Evolutionary conservation across 2,888 invertebrate species (phyloP), one percentile per base, ranked within the genome.

Genomic region (Pemphredon lugubris): DNA sequence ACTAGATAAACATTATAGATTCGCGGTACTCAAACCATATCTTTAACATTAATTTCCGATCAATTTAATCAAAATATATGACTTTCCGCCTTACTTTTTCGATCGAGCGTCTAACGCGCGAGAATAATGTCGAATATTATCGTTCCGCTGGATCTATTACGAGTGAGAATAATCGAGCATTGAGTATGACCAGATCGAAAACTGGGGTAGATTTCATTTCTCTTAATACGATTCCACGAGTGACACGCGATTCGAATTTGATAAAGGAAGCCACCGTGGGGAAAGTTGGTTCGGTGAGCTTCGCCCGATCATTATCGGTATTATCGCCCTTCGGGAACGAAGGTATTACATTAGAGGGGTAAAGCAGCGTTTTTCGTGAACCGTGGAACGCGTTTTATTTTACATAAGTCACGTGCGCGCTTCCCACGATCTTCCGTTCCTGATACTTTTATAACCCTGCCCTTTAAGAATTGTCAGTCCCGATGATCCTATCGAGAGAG

Each of bases 201-300:
- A 71, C 63, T 70, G 45, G 70, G 71, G 71, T 69, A 57, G 61
- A 61, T 70, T 57, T 71, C 70, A 61, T 21, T 61, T 47, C 37
- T 40, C 70, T 37, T 57, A 53, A 70, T 51, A 23, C 45, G 51
- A 70, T 55, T 26, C 32, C 21, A 16, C 34, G 55, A 51, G 42
- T 26, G 50, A 13, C 69, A 67, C 67, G 53, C 42, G 45, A 60
- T 68, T 44, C 48, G 42, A 32, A n/a, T 39, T 13, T 47, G 60
- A 61, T 63, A 70, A 63, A 61, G 40, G 55, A 57, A 23, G 45
- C 55, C 40, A 48, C 45, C 44, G 70, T 51, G 55, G 70, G 51
- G 50, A 61, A 57, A 53, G 51, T 34, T 34, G 50, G 26, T 61
- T 37, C 21, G 26, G 39, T 32, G 66, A 55, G 65, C 44, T 14